These are phyloP conservation scores for Zelleria hepariella DNA, from an alignment of 2,888 invertebrate species.

Conservation along the genomic window DNA sequence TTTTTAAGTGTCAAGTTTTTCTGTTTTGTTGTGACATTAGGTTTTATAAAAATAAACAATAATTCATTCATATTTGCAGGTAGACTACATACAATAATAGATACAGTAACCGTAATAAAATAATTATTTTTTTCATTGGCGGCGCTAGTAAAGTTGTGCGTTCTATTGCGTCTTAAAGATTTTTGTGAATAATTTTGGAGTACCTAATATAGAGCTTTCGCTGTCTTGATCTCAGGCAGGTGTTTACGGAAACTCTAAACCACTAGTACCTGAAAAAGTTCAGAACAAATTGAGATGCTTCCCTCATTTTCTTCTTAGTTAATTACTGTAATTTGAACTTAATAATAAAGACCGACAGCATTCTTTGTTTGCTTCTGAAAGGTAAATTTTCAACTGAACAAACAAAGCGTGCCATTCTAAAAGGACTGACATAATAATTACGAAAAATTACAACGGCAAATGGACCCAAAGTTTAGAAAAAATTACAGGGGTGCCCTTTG, in stretches of 20 bases:
- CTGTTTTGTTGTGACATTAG: too few species aligned
- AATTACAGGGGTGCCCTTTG: neutral
- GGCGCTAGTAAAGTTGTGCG: too few species aligned
- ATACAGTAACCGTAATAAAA: too few species aligned
- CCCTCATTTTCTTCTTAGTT: conserved; percentile 52
- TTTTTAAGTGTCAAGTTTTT: too few species aligned
- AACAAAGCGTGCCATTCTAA: conserved; percentile 37
- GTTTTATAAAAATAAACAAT: too few species aligned
- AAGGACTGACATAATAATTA: conserved; percentile 31
- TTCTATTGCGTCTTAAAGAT: neutral
- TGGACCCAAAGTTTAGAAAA: neutral
- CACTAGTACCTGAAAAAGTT: conserved; percentile 35
- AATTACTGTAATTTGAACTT: conserved; percentile 66
- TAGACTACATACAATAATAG: too few species aligned
- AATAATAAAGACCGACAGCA: conserved; percentile 63
- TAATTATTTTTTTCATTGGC: too few species aligned
- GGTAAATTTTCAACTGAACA: conserved; percentile 44
- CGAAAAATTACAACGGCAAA: conserved; percentile 18
- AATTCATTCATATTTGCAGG: too few species aligned
- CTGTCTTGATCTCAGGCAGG: neutral
- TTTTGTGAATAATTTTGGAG: neutral
- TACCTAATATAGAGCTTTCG: neutral
- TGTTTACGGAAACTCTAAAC: conserved; percentile 35
- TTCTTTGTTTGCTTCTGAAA: conserved; percentile 58
- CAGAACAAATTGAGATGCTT: conserved; percentile 42